Percentiles rank a stretch among this genome's conserved stretches.
Conservation (phyloP, 2,888 invertebrate genomes). For the Meiosimyza platycephala region DNA sequence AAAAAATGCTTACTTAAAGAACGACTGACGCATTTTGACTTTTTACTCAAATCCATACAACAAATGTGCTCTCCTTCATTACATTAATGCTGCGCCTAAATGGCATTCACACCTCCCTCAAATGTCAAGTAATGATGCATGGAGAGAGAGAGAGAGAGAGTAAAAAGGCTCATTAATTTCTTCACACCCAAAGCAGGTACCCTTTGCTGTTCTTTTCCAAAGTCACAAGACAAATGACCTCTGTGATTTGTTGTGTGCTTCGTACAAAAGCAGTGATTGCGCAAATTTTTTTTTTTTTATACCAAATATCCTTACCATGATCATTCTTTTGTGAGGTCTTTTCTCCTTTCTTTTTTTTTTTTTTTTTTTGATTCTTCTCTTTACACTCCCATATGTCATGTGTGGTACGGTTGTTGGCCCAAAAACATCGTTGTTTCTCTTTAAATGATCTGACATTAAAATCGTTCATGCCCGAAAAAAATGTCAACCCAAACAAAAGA, state of each 20-base stretch:
- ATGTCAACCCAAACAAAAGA: conserved; percentile 68
- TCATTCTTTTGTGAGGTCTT: conserved; percentile 47
- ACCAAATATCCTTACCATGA: conserved; percentile 2
- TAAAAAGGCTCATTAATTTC: conserved; percentile 14
- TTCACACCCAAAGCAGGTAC: neutral
- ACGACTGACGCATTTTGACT: conserved; percentile 32
- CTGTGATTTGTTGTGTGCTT: conserved; percentile 23
- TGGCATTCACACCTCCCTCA: conserved; percentile 40
- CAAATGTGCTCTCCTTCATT: neutral
- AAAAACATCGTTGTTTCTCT: conserved; percentile 17
- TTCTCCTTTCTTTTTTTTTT: neutral
- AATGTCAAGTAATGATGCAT: conserved; percentile 17
- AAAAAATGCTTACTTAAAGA: conserved; percentile 30
- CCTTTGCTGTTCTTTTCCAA: conserved; percentile 28
- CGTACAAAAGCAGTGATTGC: conserved; percentile 38
- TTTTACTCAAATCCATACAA: neutral
- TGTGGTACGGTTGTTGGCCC: conserved; percentile 22
- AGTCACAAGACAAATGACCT: conserved; percentile 44
- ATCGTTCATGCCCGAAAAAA: conserved; percentile 66
- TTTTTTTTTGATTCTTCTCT: neutral
- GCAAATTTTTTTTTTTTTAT: conserved; percentile 39
- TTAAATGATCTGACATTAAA: conserved; percentile 58
- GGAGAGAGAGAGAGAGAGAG: conserved; percentile 10
- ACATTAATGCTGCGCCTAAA: neutral
- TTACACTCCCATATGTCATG: conserved; percentile 28